A percentile compares a stretch with the other conserved stretches of the same genome.
Evolutionary conservation across 2,113 vertebrate genomes (phyloP).

Genomic region (Eidolon helvum): DNA sequence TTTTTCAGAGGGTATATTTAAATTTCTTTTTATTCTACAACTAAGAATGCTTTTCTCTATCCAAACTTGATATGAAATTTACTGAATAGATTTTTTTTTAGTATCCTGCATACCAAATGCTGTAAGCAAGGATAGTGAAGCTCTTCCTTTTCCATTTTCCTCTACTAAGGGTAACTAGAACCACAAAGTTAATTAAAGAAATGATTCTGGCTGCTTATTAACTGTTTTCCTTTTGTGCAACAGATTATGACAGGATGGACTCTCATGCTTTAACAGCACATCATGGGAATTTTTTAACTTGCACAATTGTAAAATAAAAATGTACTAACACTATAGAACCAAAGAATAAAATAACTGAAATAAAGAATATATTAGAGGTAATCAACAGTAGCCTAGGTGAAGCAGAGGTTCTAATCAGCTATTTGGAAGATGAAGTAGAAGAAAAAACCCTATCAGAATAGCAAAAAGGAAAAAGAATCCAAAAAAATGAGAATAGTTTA

Average conservation of each 20-base stretch:
- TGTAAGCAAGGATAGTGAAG: background rate
- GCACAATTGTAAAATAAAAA: conserved; percentile 57
- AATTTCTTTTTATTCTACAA: background rate
- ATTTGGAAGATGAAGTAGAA: too few species aligned
- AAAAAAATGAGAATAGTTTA: too few species aligned
- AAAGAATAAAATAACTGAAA: too few species aligned
- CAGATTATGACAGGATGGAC: background rate
- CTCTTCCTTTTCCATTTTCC: background rate
- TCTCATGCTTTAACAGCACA: background rate
- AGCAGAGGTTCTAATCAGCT: too few species aligned
- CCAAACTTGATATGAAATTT: background rate
- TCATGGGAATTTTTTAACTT: conserved; percentile 3
- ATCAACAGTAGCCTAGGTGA: too few species aligned
- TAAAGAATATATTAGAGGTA: too few species aligned
- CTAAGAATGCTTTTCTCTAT: background rate
- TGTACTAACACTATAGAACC: background rate
- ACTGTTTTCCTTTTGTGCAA: background rate
- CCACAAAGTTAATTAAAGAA: background rate
- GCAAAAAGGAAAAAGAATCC: too few species aligned
- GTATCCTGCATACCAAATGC: background rate
- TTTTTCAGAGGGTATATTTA: background rate
- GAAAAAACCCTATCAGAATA: too few species aligned
- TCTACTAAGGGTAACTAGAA: background rate
- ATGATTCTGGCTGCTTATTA: background rate
- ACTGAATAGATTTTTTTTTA: background rate